A percentile compares a stretch with the other conserved stretches of the same genome.
Conservation (phyloP, 2,888 invertebrate species). For the Gordius sp. region DNA sequence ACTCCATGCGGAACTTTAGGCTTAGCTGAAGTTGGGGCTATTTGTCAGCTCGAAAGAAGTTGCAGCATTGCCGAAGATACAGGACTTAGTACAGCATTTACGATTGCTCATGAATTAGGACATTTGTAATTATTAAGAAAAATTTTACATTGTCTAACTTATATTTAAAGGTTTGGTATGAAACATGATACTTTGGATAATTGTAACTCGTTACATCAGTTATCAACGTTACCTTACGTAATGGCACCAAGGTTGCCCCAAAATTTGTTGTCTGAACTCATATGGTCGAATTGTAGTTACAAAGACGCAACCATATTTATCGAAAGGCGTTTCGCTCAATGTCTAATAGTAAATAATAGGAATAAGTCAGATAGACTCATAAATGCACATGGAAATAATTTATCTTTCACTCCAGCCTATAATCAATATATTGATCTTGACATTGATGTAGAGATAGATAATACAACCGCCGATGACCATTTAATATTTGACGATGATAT, state of each 20-base stretch:
- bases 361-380: no score
- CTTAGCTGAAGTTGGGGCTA: conserved; percentile 51
- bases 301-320: neutral
- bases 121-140: conserved; percentile 42
- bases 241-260: neutral
- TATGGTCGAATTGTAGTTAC: conserved; percentile 6
- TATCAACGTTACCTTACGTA: neutral
- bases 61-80: conserved; percentile 66
- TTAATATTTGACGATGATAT: no score
- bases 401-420: no score
- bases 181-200: conserved; percentile 9
- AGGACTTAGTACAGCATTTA: conserved; percentile 58
- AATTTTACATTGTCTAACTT: neutral
- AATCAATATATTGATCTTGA: no score
- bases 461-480: no score
- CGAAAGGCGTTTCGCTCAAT: neutral
- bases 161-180: conserved; percentile 8
- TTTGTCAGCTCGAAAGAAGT: conserved; percentile 46
- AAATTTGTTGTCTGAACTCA: neutral
- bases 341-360: no score
- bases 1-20: conserved; percentile 29
- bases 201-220: neutral
- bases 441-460: no score
- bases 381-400: no score
- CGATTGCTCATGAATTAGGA: conserved; percentile 65